Percentiles rank a stretch among this genome's conserved stretches.
Conservation (phyloP, 1,140 invertebrate species). For the Araneus ventricosus region DNA sequence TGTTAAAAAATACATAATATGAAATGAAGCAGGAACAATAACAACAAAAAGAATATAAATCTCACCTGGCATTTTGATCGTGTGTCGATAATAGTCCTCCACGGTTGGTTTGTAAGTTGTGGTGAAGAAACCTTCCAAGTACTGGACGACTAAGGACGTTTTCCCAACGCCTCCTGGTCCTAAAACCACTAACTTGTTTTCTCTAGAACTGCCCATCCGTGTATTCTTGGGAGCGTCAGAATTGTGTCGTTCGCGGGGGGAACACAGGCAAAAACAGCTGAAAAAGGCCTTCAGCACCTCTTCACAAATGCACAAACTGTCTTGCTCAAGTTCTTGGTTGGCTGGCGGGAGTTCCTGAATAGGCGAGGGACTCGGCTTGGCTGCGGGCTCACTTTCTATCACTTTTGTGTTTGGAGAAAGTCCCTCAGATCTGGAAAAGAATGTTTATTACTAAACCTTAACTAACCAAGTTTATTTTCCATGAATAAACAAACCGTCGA, state of each 20-base stretch:
- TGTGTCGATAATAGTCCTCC: slow-evolving; percentile 79
- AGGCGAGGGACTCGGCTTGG: not conserved
- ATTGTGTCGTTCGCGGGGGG: not conserved
- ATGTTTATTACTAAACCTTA: not conserved
- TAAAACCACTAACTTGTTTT: slow-evolving; percentile 78
- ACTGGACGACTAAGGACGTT: slow-evolving; percentile 78
- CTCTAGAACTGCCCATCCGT: slow-evolving; percentile 68
- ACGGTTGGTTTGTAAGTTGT: slow-evolving; percentile 79
- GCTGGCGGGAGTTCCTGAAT: not conserved
- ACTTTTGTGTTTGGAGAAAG: not conserved
- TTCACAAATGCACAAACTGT: not conserved
- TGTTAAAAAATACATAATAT: too few relatives aligned
- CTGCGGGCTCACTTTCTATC: not conserved
- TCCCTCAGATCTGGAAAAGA: not conserved
- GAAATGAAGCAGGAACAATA: not conserved
- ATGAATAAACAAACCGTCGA: too few relatives aligned
- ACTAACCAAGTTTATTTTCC: too few relatives aligned
- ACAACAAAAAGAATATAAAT: slow-evolving; percentile 23
- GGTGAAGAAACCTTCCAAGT: slow-evolving; percentile 78
- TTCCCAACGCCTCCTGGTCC: slow-evolving; percentile 79
- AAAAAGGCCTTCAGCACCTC: not conserved
- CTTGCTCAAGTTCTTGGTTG: not conserved
- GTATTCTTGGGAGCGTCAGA: not conserved
- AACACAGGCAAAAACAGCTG: not conserved
- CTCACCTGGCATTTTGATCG: slow-evolving; percentile 78